Conservation (phyloP, 2,113 vertebrate genomes). For the Hippocampus zosterae region DNA sequence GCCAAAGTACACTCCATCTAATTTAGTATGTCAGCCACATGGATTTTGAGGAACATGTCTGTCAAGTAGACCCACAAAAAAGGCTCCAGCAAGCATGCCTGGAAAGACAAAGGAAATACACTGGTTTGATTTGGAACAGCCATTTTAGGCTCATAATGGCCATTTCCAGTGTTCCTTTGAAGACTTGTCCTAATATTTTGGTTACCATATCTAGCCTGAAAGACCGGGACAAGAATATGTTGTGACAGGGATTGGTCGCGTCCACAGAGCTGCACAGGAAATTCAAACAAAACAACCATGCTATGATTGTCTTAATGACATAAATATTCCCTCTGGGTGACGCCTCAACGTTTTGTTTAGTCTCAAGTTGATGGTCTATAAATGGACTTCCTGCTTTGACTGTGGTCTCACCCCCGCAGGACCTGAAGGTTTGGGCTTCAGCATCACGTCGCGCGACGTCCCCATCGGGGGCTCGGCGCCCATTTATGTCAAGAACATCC, state of each 20-base stretch:
- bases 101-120: neutral
- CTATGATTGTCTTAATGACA: neutral
- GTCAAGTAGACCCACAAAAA: neutral
- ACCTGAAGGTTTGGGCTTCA: conserved; percentile 94
- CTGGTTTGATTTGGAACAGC: neutral
- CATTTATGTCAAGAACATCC: conserved; percentile 97
- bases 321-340: neutral
- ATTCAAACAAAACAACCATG: neutral
- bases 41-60: neutral
- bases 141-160: neutral
- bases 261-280: neutral
- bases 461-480: conserved; percentile 91
- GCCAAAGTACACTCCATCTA: neutral
- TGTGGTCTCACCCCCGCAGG: conserved; percentile 65
- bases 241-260: neutral
- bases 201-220: neutral
- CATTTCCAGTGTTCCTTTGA: neutral
- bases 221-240: neutral
- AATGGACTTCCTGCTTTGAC: neutral
- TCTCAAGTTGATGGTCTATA: neutral
- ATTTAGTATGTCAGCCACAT: neutral
- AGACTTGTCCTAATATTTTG: neutral
- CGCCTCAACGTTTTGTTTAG: neutral
- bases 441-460: conserved; percentile 93
- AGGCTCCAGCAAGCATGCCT: neutral